Evolutionary conservation across 2,797 vertebrate genomes (phyloP), one percentile per base, ranked within the genome.

Genomic region (Bryconaethiops microstoma): DNA sequence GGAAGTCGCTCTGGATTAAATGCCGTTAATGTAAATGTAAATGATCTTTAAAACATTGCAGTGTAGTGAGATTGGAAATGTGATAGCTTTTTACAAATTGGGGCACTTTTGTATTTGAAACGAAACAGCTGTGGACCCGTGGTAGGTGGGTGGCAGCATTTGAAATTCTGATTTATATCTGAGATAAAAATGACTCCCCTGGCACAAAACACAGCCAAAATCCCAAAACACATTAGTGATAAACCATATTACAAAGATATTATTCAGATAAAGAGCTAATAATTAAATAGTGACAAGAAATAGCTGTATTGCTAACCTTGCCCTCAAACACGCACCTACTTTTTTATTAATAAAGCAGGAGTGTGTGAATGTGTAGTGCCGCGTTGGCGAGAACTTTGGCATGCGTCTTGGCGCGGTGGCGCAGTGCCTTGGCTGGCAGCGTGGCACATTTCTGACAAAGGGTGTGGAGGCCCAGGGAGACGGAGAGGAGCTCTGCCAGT

Each of bases 391-490:
- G 87, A 81, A 89, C 70, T 89, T 90, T 93, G 92, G 92, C 89
- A 87, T 64, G 72, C 78, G 83, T 85, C 84, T 88, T 88, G 86
- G 84, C 84, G 74, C 67, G 82, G 79, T 92, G 92, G 92, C 90
- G 87, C 81, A 7, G 82, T 82, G 90, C 88, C 91, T 86, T 88
- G 91, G 91, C 90, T 93, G 91, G 91, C 90, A 89, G 76, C 8
- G 85, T 84, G 91, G 87, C 91, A 86, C 89, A 81, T 77, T 81
- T 85, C 85, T 85, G 78, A 76, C 76, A 79, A 60, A 39, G 45
- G 25, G 63, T 54, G 71, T 19, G 52, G 39, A 86, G 84, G 9
- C 81, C 82, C 82, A 84, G 75, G 63, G 77, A 79, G 77, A 78
- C 85, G 78, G 78, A 84, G 84, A 82, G 82, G 87, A 82, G 25